Conservation (phyloP, 2,113 vertebrate genomes). For the Neomonachus schauinslandi region DNA sequence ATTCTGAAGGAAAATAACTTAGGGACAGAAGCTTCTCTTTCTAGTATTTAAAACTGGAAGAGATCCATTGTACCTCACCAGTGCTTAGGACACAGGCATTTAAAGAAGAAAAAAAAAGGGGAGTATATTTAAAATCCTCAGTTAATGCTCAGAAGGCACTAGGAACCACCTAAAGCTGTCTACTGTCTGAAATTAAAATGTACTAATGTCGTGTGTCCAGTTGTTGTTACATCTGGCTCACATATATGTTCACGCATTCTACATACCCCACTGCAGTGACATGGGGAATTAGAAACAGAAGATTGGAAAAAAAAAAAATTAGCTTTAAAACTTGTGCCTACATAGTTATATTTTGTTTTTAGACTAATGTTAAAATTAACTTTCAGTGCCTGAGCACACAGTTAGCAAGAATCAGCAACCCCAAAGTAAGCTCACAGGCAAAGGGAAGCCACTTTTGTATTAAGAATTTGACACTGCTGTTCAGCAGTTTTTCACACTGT, state of each 20-base stretch:
- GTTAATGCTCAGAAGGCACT: not conserved
- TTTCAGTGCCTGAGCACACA: conserved; percentile 29
- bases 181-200: conserved; percentile 37
- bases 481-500: conserved; percentile 57
- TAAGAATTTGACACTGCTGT: conserved; percentile 34
- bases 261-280: not conserved
- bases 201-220: not conserved
- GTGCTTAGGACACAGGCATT: not conserved
- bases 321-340: not conserved
- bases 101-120: not conserved
- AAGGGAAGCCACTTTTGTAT: conserved; percentile 58
- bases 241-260: not conserved
- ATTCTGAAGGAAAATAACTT: not conserved
- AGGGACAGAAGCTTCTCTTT: not conserved
- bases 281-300: not conserved
- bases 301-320: not conserved
- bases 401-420: conserved; percentile 59
- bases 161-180: not conserved
- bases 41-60: not conserved
- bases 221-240: not conserved
- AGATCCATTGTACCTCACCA: not conserved
- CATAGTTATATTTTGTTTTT: conserved; percentile 9
- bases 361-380: conserved; percentile 46
- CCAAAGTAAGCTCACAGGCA: conserved; percentile 22
- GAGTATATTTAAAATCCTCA: conserved; percentile 2